Evolutionary conservation across 2,113 vertebrate species (phyloP), one percentile per base, ranked within the genome.

Genomic region (Sylvilagus bachmani): DNA sequence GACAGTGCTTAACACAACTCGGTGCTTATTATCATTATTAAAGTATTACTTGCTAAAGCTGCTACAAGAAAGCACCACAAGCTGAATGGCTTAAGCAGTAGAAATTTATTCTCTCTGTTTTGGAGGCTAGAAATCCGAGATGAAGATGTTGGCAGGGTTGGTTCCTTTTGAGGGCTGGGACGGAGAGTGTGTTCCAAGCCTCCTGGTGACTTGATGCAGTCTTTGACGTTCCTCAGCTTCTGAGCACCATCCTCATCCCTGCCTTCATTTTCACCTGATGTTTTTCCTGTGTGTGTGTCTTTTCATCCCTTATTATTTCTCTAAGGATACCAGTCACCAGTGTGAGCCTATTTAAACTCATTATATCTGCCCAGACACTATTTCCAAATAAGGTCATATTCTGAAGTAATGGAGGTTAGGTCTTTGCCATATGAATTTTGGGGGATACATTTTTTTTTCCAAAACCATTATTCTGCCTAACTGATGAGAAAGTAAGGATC

Each of bases 181-280:
- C 2, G 19, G 31, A 62, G 61, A 33, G 7, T 77, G 27, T 49
- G 3, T 7, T 49, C 55, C 17, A 2, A 4, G 31, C 4, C 16
- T 5, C 7, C 31, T 6, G 5, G 4, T 1, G 3, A 0, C 10
- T 55, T 17, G 25, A 71, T 38, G 61, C 10, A 5, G 12, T 36
- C 13, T 78, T 38, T n/a, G 24, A 55, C 3, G 0, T 64, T 51
- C 5, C 24, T 27, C 2, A 55, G 13, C 3, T 58, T 83, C 44
- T 67, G 2, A 3, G 3, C 3, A 14, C 55, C 2, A 0, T 9
- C 19, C 14, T 27, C 6, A 6, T 62, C 25, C 17, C 31, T 85
- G 78, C 0, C 87, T 62, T 24, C 2, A 2, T 24, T 17, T 44
- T 29, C 24, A 12, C 3, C 4, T 29, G 11, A 2, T 0, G 0